Evolutionary conservation across 1,140 invertebrate genomes (phyloP).

Genomic region (Calliopsis andreniformis): DNA sequence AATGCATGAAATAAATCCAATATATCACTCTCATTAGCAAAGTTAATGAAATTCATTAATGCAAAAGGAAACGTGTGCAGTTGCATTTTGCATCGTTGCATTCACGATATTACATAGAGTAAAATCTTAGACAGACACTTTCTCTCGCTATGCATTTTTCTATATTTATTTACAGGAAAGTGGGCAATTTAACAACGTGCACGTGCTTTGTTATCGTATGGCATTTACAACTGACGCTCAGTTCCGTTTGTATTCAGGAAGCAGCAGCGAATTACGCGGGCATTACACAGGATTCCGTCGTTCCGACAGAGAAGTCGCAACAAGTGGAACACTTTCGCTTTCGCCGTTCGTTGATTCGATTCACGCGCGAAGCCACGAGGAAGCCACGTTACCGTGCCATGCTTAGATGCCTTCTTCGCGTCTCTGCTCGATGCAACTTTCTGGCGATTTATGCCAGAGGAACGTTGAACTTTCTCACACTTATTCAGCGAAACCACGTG

Average conservation of each 20-base stretch:
- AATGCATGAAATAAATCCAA: too few species aligned
- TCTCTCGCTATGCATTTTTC: too few species aligned
- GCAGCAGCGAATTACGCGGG: slow-evolving; percentile 33
- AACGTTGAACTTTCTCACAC: too few species aligned
- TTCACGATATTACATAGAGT: too few species aligned
- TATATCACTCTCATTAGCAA: too few species aligned
- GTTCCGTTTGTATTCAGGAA: slow-evolving; percentile 3
- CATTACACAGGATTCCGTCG: slow-evolving; percentile 45
- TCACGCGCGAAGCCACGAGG: slow-evolving; percentile 25
- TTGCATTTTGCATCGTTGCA: too few species aligned
- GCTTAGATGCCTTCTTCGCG: background rate
- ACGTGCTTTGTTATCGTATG: background rate
- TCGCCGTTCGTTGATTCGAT: slow-evolving; percentile 56
- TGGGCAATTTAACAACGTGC: background rate
- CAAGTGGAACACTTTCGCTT: slow-evolving; percentile 78
- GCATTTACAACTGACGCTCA: background rate
- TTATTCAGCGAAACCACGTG: too few species aligned
- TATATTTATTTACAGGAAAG: too few species aligned
- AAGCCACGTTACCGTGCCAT: slow-evolving; percentile 4
- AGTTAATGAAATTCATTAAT: too few species aligned
- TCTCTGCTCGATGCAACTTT: background rate
- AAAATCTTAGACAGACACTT: too few species aligned
- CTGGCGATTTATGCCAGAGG: background rate
- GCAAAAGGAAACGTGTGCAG: too few species aligned
- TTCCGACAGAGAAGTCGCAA: slow-evolving; percentile 59